A percentile compares a stretch with the other conserved stretches of the same genome.
These are phyloP conservation scores for Hemithea aestivaria DNA, from an alignment of 2,888 invertebrate species.

Conservation along the genomic window DNA sequence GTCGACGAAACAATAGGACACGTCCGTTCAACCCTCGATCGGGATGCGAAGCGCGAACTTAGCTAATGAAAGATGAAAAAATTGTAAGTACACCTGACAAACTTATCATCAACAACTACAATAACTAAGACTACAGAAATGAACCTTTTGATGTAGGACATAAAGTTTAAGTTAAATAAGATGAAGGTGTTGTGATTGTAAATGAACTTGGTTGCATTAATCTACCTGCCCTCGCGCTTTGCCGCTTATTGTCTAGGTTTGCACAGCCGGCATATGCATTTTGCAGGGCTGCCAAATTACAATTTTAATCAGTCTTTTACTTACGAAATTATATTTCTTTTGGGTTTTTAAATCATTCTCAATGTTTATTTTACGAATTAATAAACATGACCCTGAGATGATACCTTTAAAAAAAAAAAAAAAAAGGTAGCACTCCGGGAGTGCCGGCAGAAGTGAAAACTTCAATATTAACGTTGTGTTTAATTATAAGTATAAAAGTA, in stretches of 20 bases:
- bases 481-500: too few species aligned
- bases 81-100: constrained; percentile 62
- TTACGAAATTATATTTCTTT: too few species aligned
- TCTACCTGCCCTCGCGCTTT: constrained; percentile 70
- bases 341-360: too few species aligned
- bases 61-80: constrained; percentile 75
- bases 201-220: constrained; percentile 40
- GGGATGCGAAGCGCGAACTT: constrained; percentile 76
- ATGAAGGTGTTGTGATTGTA: constrained; percentile 15
- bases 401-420: too few species aligned
- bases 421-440: too few species aligned
- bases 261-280: constrained; percentile 65
- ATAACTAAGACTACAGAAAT: constrained; percentile 4
- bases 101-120: constrained; percentile 21
- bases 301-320: too few species aligned
- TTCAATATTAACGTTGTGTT: too few species aligned
- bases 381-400: too few species aligned
- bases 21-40: constrained; percentile 68
- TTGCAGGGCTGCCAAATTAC: constrained; percentile 55
- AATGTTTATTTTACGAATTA: too few species aligned
- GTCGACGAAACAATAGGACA: constrained; percentile 73
- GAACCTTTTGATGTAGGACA: constrained; percentile 22
- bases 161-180: constrained; percentile 28
- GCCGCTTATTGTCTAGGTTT: constrained; percentile 70
- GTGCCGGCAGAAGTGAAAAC: too few species aligned